These are phyloP conservation scores for Bicyclus anynana DNA, from an alignment of 1,140 invertebrate genomes.

Conservation along the genomic window DNA sequence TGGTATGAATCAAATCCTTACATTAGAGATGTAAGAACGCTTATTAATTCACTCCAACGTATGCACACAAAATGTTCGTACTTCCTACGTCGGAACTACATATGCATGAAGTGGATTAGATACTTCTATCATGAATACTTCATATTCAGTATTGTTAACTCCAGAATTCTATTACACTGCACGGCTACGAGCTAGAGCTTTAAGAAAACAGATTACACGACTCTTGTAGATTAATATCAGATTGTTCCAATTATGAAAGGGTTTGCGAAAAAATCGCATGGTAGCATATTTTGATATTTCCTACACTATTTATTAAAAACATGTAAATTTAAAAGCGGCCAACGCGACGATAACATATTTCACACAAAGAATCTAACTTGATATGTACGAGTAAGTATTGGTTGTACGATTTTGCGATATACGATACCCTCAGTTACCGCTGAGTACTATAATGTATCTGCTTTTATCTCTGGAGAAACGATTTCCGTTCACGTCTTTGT, in stretches of 20 bases:
- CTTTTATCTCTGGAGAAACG: slow-evolving; percentile 9
- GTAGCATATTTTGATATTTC: no score
- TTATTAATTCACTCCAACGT: neutral
- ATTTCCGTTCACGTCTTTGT: slow-evolving; percentile 19
- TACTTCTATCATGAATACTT: no score
- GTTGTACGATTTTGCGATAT: neutral
- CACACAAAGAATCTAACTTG: neutral
- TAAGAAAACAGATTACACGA: no score
- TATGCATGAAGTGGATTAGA: neutral
- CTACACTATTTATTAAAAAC: no score
- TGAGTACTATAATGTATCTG: slow-evolving; percentile 13
- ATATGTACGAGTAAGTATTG: neutral
- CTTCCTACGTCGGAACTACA: neutral
- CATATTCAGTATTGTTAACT: no score
- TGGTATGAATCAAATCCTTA: neutral
- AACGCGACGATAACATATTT: no score
- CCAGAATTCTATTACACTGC: no score
- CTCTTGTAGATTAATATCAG: no score
- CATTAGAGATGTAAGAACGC: neutral
- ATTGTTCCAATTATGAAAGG: no score
- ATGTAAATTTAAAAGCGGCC: no score
- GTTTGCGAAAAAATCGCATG: no score
- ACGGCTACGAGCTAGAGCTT: no score
- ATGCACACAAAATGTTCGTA: neutral
- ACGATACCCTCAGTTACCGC: neutral